Base-by-base conservation (phyloP, 1,140 invertebrate genomes). In the Drosophila bifasciata region DNA sequence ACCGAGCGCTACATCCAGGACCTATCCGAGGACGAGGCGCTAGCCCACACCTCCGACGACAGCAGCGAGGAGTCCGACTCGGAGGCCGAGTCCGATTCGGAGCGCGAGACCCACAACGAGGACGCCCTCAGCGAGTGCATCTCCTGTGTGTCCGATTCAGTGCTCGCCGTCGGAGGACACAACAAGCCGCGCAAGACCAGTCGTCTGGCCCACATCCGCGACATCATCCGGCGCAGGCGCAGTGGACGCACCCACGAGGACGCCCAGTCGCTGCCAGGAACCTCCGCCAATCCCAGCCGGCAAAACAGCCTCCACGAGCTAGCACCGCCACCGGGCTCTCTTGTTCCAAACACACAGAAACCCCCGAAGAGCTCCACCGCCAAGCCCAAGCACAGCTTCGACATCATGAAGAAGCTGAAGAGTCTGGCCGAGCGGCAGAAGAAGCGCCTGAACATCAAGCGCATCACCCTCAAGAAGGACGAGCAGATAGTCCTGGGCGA, bases 341-440 rank as follows among this genome's bases (percentile, higher is more conserved):
- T 89, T 3, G 57, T 84, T 2, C 85, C 84, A 0, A 69, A 57
- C 21, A 59, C 67, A 59, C 74, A 88, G 9, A 63, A 81, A 41
- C 58, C 68, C 3, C 19, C 44, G 8, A 77, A 76, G 40, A 56
- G 52, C 16, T 91, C 11, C 9, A 0, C 32, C 11, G 32, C 52
- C 90, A 90, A 77, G 66, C 69, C 90, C 89, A 89, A 73, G 48
- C 51, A 76, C 19, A 78, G 74, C 81, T 93, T 93, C 77, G 93
- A 93, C 32, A 91, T 94, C 41, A 93, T 94, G 62, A 93, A 94
- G 80, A 94, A 94, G 91, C 92, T 94, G 7, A 94, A 93, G 89
- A 93, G 93, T 51, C 92, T 94, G 88, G 93, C 93, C 17, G 93
- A 94, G 66, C 93, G 93, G 86, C 93, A 93, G 55, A 92, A 94